These are phyloP conservation scores for Chiridota heheva DNA, from an alignment of 35 echinoderm and acorn worm genomes.

Conservation along the genomic window DNA sequence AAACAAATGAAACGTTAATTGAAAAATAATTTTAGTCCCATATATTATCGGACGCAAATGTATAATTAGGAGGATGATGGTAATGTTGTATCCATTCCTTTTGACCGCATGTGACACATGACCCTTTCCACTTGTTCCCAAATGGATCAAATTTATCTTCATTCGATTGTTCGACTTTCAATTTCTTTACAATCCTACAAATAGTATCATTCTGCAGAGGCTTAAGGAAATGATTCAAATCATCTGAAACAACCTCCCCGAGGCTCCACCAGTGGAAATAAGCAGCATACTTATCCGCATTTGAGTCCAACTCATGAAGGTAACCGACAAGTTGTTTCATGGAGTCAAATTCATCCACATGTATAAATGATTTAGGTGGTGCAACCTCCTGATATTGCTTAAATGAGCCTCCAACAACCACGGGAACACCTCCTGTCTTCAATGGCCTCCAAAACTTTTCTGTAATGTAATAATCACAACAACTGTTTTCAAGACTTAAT, in stretches of 20 bases:
- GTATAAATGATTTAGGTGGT: slow-evolving; percentile 38
- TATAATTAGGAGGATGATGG: slow-evolving; percentile 1
- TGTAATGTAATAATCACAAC: slow-evolving; percentile 31
- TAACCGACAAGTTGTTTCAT: slow-evolving; percentile 1
- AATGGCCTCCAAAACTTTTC: slow-evolving; percentile 42
- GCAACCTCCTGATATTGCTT: slow-evolving; percentile 27
- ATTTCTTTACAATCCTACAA: background rate
- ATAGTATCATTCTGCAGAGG: slow-evolving; percentile 11
- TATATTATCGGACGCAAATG: no score
- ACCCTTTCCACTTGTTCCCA: slow-evolving; percentile 8
- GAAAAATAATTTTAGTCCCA: no score
- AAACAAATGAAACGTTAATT: no score
- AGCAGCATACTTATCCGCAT: background rate
- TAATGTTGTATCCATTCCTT: background rate
- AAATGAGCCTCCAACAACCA: slow-evolving; percentile 13
- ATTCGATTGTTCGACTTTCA: background rate
- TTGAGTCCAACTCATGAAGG: background rate
- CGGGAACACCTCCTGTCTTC: slow-evolving; percentile 1
- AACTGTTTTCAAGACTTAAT: slow-evolving; percentile 35
- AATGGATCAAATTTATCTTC: slow-evolving; percentile 13
- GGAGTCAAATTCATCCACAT: slow-evolving; percentile 32
- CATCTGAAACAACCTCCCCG: slow-evolving; percentile 13
- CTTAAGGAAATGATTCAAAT: slow-evolving; percentile 1
- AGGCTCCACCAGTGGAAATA: slow-evolving; percentile 30
- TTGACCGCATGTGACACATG: slow-evolving; percentile 10